phyloP scores from a whole-genome alignment of 2,888 invertebrate species.

The Pheosia gnoma region DNA sequence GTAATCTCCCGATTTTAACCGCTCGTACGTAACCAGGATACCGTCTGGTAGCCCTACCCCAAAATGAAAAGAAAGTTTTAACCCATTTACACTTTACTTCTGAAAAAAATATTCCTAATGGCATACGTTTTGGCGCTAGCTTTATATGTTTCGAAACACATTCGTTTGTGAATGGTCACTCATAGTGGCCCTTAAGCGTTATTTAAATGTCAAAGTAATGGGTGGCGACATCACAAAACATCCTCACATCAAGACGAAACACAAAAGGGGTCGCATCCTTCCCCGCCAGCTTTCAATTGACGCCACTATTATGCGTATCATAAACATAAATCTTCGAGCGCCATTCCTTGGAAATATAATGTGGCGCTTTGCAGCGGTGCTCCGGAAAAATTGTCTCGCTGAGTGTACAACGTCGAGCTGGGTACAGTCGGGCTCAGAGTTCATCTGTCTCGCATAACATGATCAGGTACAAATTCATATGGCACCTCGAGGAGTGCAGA shows the following conservation, averaged over 20 bases:
- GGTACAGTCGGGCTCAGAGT: conserved; percentile 30
- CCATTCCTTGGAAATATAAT: conserved; percentile 53
- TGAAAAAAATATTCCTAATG: too few relatives aligned
- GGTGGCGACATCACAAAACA: conserved; percentile 45
- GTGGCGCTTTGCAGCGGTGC: conserved; percentile 47
- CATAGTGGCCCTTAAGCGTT: conserved; percentile 47
- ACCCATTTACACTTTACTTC: too few relatives aligned
- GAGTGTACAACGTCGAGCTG: conserved; percentile 23
- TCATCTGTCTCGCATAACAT: conserved; percentile 27
- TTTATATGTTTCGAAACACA: conserved; percentile 13
- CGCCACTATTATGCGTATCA: conserved; percentile 60
- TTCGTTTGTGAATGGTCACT: conserved; percentile 33
- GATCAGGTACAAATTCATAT: conserved; percentile 25
- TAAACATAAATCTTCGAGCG: conserved; percentile 61
- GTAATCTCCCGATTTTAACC: conserved; percentile 11
- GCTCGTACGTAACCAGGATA: conserved; percentile 27
- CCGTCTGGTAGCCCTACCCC: conserved; percentile 17
- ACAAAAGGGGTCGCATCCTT: conserved; percentile 49
- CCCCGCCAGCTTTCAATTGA: conserved; percentile 55
- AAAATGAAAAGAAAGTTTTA: too few relatives aligned
- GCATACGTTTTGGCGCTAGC: too few relatives aligned
- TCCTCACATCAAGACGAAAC: conserved; percentile 39
- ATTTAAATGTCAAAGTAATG: conserved; percentile 54
- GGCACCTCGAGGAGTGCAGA: conserved; percentile 19
- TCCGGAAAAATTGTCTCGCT: conserved; percentile 48